These are phyloP conservation scores for Sussaba pulchella DNA, from an alignment of 2,888 invertebrate genomes.

Conservation along the genomic window DNA sequence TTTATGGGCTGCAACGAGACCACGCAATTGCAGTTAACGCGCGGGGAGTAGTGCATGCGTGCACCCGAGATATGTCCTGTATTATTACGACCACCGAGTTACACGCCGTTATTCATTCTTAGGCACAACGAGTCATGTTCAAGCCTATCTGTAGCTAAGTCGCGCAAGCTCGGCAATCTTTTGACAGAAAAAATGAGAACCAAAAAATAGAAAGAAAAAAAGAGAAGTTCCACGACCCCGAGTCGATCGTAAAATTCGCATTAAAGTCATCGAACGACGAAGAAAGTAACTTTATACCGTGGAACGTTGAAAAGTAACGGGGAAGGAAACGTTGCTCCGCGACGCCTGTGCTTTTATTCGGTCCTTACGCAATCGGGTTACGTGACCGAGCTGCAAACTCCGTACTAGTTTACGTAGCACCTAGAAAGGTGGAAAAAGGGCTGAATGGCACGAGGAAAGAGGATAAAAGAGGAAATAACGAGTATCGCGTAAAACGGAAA, in stretches of 20 bases:
- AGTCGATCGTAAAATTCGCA: conserved; percentile 55
- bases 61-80: conserved; percentile 26
- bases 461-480: conserved; percentile 6
- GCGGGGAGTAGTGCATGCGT: conserved; percentile 9
- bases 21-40: conserved; percentile 9
- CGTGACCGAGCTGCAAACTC: conserved; percentile 51
- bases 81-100: conserved; percentile 34
- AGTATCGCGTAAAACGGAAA: conserved; percentile 19
- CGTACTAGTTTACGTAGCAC: conserved; percentile 29
- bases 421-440: conserved; percentile 8
- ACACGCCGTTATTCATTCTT: conserved; percentile 30
- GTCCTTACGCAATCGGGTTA: conserved; percentile 55
- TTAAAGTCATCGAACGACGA: conserved; percentile 41
- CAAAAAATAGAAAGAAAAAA: not conserved
- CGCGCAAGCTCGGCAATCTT: not conserved
- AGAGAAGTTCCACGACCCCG: conserved; percentile 39
- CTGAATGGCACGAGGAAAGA: not conserved
- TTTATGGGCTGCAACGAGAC: conserved; percentile 34
- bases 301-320: no score
- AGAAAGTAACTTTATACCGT: no score
- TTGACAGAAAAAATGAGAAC: conserved; percentile 6
- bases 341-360: conserved; percentile 47
- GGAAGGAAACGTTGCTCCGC: no score
- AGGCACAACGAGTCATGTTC: conserved; percentile 30
- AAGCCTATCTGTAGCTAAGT: conserved; percentile 2